A percentile compares a stretch with the other conserved stretches of the same genome.
phyloP scores from a whole-genome alignment of 64 coral and sea anemone genomes.

The Cladopsammia gracilis region DNA sequence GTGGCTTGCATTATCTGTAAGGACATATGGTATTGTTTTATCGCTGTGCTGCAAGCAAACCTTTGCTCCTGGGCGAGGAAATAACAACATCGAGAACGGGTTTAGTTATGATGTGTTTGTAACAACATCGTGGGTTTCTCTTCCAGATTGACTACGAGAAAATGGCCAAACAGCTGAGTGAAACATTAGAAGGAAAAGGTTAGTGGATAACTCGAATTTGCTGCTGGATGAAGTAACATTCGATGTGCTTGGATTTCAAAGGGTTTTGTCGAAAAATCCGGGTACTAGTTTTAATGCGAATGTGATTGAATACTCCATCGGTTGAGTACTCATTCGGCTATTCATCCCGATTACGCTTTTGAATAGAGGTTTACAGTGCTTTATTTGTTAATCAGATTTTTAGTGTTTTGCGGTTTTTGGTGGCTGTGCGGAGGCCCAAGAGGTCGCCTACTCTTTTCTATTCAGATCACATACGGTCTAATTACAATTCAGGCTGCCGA shows the following conservation, averaged over 20 bases:
- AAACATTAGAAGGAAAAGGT: conserved; percentile 76
- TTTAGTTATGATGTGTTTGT: background rate
- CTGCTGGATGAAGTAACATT: background rate
- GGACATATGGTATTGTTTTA: conserved; percentile 3
- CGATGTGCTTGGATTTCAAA: background rate
- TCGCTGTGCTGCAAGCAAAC: background rate
- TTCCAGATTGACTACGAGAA: conserved; percentile 74
- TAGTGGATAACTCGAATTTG: background rate
- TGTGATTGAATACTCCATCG: background rate
- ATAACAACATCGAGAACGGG: too few species aligned
- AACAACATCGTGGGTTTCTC: background rate
- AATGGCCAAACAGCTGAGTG: conserved; percentile 72
- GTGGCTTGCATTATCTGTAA: conserved; percentile 38
- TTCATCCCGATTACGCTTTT: background rate
- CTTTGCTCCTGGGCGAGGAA: background rate
- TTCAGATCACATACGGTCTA: background rate
- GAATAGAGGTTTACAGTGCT: background rate
- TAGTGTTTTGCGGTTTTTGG: conserved; percentile 17
- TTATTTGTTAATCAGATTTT: background rate
- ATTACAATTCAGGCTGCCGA: background rate
- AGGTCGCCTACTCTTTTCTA: background rate
- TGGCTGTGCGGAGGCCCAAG: background rate
- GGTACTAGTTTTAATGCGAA: background rate
- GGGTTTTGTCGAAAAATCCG: background rate
- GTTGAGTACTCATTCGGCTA: background rate